Evolutionary conservation across 2,113 vertebrate genomes (phyloP).

Genomic region (Talpa occidentalis): DNA sequence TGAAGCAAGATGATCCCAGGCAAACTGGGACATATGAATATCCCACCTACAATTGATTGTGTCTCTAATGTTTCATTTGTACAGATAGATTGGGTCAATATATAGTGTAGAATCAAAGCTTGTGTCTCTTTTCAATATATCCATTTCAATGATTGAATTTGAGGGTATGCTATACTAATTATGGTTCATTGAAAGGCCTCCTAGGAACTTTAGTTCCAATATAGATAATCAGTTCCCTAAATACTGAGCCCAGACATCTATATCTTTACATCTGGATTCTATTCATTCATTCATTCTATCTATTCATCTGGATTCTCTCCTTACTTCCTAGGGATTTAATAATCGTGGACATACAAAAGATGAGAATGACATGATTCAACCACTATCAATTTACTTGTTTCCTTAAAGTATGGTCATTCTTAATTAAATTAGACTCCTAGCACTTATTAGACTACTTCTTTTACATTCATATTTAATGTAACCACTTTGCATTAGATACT

Average conservation of each 20-base stretch:
- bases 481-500: background rate
- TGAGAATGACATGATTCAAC: background rate
- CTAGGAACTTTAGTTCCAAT: background rate
- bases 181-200: background rate
- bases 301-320: background rate
- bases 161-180: background rate
- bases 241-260: background rate
- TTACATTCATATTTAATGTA: background rate
- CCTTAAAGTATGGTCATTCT: background rate
- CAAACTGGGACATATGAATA: background rate
- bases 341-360: background rate
- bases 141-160: background rate
- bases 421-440: background rate
- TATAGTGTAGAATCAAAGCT: background rate
- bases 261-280: background rate
- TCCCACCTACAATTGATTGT: background rate
- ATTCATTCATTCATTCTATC: too few species aligned
- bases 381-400: background rate
- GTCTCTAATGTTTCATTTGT: background rate
- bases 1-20: background rate
- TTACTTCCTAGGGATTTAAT: background rate
- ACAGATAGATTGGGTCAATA: too few species aligned
- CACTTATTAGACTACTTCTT: background rate
- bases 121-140: background rate
- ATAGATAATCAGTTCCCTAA: background rate